These are phyloP conservation scores for Aptenodytes forsteri DNA, from an alignment of 2,113 vertebrate species.

Conservation along the genomic window DNA sequence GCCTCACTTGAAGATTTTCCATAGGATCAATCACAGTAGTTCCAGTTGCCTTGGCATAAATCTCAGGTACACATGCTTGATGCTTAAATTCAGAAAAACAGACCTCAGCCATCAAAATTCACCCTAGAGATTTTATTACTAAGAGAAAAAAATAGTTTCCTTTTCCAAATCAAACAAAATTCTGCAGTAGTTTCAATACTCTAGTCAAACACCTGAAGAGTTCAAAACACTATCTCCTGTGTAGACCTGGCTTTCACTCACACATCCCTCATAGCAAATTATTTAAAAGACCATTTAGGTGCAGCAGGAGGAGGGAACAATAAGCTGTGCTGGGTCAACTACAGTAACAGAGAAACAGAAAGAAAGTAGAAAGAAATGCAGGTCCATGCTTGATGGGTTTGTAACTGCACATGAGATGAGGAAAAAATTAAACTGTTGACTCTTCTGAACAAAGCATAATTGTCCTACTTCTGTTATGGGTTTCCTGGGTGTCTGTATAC, in stretches of 20 bases:
- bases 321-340: background rate
- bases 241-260: background rate
- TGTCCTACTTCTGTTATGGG: background rate
- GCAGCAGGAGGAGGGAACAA: background rate
- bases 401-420: background rate
- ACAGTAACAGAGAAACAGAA: background rate
- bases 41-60: background rate
- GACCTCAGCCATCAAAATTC: background rate
- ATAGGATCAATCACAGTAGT: background rate
- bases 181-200: background rate
- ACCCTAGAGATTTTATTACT: background rate
- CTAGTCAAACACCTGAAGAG: background rate
- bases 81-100: background rate
- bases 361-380: background rate
- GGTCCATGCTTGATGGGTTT: background rate
- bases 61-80: background rate
- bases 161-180: constrained; percentile 29
- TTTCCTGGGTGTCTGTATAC: background rate
- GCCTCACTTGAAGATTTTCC: background rate
- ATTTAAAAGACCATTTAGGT: background rate
- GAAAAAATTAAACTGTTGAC: background rate
- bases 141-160: background rate
- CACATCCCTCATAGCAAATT: background rate
- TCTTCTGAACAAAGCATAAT: background rate
- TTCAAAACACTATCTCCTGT: constrained; percentile 8